Evolutionary conservation across 1,140 invertebrate genomes (phyloP), one percentile per base, ranked within the genome.

Genomic region (Sipha flava): DNA sequence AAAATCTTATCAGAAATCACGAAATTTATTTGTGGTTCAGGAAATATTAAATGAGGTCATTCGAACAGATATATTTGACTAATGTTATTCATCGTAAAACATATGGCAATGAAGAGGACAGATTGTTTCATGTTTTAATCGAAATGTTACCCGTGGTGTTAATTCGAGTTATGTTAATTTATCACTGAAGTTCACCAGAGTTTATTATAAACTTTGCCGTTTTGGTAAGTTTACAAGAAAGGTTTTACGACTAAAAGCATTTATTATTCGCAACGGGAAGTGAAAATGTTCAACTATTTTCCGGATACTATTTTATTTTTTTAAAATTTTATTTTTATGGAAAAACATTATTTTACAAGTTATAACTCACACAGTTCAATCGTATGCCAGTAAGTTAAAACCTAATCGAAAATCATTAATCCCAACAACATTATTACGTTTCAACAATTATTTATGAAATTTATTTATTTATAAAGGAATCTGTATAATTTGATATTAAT

Each of bases 101-200:
- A 66, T 66, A 40, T n/a, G 66, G 57, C 18, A 34, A 23, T 6
- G 4, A 26, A 1, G 2, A n/a, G 40, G 34, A 66, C 37, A 66
- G 43, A 66, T 66, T 72, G 45, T 72, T 72, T 49, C 45, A 49
- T 72, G 45, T 72, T 72, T 49, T 72, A 72, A 72, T 72, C 68
- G 45, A 26, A 47, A 49, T 49, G 26, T 31, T 72, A 72, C 68
- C 43, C 26, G 43, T 10, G 26, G 23, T 72, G 43, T 72, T 49
- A 72, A 72, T 72, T 72, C 26, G 16, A 9, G 43, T 72, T 72
- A 72, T 49, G 23, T 43, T 72, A 72, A 72, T 72, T 72, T 72
- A 72, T 72, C 45, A 72, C 68, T 31, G 21, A 72, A 72, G 40
- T 72, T 72, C 1, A 3, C 68, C 16, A 31, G 40, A 72, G 43